Conservation (phyloP, 2,113 vertebrate species). For the Cebus imitator region DNA sequence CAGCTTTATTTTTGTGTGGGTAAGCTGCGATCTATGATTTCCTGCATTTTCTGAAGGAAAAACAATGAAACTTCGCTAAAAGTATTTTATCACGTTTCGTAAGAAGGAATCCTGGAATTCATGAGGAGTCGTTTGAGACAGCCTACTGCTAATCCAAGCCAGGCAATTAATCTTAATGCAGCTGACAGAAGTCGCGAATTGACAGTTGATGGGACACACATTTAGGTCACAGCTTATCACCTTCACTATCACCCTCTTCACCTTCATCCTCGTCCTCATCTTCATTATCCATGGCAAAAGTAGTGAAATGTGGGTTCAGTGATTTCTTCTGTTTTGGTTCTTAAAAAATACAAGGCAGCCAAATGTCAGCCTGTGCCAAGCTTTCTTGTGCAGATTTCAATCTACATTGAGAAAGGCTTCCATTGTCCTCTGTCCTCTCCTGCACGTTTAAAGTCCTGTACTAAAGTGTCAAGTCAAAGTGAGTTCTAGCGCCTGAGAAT, state of each 20-base stretch:
- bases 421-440: background rate
- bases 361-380: background rate
- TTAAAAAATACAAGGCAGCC: background rate
- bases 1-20: background rate
- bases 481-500: background rate
- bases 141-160: background rate
- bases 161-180: background rate
- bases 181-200: too few species aligned
- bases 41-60: background rate
- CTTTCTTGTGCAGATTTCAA: background rate
- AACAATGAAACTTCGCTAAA: background rate
- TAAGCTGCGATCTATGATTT: background rate
- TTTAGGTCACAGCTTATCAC: background rate
- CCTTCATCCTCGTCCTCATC: background rate
- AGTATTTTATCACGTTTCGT: background rate
- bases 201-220: background rate
- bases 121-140: background rate
- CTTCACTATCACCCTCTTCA: background rate
- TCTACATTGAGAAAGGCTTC: background rate
- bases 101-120: background rate
- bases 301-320: fast-evolving
- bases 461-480: background rate
- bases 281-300: background rate
- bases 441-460: background rate
- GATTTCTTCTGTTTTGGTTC: background rate